Evolutionary conservation across 2,888 invertebrate genomes (phyloP).

Genomic region (Lasioglossum oenotherae): DNA sequence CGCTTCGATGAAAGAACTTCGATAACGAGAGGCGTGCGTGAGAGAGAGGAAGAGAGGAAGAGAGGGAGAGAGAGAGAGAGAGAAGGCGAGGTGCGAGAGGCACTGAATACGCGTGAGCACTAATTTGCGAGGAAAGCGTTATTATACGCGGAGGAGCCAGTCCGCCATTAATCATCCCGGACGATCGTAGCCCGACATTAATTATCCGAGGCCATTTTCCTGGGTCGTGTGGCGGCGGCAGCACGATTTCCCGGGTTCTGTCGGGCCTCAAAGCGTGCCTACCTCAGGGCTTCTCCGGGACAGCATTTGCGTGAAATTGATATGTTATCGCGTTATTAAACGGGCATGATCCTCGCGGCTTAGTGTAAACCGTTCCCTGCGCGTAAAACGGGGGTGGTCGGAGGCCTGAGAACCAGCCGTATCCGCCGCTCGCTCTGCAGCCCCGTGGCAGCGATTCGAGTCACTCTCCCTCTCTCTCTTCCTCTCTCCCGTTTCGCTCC

Average conservation of each 20-base stretch:
- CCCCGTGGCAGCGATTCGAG: slow-evolving; percentile 17
- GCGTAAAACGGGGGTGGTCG: slow-evolving; percentile 58
- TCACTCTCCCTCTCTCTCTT: not conserved
- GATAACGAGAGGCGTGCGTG: slow-evolving; percentile 54
- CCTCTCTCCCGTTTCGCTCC: not conserved
- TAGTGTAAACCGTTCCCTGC: slow-evolving; percentile 70
- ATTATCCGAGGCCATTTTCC: slow-evolving; percentile 81
- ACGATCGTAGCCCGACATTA: slow-evolving; percentile 81
- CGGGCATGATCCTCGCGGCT: slow-evolving; percentile 75
- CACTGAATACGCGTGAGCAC: slow-evolving; percentile 74
- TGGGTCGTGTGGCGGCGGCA: slow-evolving; percentile 69
- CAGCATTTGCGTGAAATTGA: slow-evolving; percentile 80
- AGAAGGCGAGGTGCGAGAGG: slow-evolving; percentile 39
- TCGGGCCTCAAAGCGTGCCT: slow-evolving; percentile 71
- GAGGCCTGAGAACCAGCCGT: slow-evolving; percentile 59
- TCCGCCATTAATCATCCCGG: slow-evolving; percentile 79
- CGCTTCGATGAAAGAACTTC: slow-evolving; percentile 61
- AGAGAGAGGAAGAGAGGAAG: slow-evolving; percentile 14
- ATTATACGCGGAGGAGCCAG: slow-evolving; percentile 75
- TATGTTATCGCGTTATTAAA: slow-evolving; percentile 80
- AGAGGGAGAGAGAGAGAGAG: slow-evolving; percentile 41
- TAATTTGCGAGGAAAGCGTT: slow-evolving; percentile 79
- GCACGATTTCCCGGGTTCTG: slow-evolving; percentile 71
- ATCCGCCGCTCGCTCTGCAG: slow-evolving; percentile 43
- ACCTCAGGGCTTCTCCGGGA: slow-evolving; percentile 73